Base-by-base conservation (phyloP, 2,797 vertebrate species). In the Dryobates pubescens region DNA sequence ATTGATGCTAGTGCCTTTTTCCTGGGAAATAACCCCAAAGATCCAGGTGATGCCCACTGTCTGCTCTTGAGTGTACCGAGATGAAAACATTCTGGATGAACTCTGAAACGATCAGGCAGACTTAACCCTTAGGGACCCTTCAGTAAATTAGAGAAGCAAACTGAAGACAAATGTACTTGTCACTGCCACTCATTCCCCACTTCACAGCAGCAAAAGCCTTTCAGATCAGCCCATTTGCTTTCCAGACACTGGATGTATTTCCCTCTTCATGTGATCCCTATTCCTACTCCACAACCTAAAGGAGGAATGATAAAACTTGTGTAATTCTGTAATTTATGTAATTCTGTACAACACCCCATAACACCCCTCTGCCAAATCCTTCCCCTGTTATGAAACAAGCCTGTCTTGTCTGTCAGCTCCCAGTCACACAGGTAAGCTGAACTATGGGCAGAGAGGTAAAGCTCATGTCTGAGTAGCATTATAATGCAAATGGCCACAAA, bases 91-190 rank as follows among this genome's bases (percentile, higher is more conserved):
- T 57, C 63, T 92, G 61, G 10, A 76, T 34, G 49, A 78, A 70
- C 49, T 86, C 70, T 51, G 56, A 81, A 94, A 68, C 32, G 36
- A 23, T 53, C 53, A 69, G 51, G 53, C 16, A 75, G 36, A 59
- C 13, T 68, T 92, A 82, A 82, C 34, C 67, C 82, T 82, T 81
- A 68, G 71, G 22, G 54, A 79, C 30, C 23, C 24, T 89, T 30
- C 38, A 88, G 68, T 38, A 84, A 77, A 74, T 65, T 53, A 76
- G 54, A 72, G n/a, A 62, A 81, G 45, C 29, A 86, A 92, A 73
- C 54, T 45, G 68, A 89, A 94, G 73, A 93, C 45, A 76, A 92
- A 92, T 82, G 45, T 77, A 93, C 61, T 93, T 88, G 73, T 92
- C 67, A 73, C 32, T 8, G 5, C 47, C 16, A 24, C 17, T 79